Conservation (phyloP, 2,113 vertebrate genomes). For the Dipodomys spectabilis region DNA sequence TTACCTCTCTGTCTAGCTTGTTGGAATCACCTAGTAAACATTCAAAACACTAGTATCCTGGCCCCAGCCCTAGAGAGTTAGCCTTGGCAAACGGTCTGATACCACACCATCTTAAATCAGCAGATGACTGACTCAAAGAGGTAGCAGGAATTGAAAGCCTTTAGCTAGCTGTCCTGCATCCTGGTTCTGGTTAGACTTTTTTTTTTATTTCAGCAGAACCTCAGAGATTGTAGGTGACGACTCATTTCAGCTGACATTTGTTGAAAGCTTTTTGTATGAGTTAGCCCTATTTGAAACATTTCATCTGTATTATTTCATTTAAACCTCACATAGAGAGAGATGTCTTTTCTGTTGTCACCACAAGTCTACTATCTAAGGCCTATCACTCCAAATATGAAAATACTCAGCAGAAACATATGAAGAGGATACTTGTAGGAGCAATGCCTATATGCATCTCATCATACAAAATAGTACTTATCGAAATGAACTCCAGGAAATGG, state of each 20-base stretch:
- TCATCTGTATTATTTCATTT: background rate
- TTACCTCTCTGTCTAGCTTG: background rate
- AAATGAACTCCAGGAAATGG: too few relatives aligned
- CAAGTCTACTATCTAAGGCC: background rate
- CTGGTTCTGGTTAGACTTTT: background rate
- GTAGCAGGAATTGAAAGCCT: background rate
- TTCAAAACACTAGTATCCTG: background rate
- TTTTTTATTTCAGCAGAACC: background rate
- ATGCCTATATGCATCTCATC: too few relatives aligned
- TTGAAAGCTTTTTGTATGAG: background rate
- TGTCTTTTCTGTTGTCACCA: rapidly evolving
- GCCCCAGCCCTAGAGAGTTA: rapidly evolving
- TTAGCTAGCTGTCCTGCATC: too few relatives aligned
- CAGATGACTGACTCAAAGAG: background rate
- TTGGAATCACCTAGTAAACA: background rate
- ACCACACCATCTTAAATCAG: background rate
- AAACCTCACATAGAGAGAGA: background rate
- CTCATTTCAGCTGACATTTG: too few relatives aligned
- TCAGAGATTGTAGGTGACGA: background rate
- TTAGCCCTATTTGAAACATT: background rate
- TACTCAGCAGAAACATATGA: background rate
- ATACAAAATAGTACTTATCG: too few relatives aligned
- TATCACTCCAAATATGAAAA: background rate
- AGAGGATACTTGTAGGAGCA: too few relatives aligned
- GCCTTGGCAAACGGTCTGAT: background rate